Evolutionary conservation across 23 tunicate species (phyloP).

Genomic region (Trididemnum clinides): DNA sequence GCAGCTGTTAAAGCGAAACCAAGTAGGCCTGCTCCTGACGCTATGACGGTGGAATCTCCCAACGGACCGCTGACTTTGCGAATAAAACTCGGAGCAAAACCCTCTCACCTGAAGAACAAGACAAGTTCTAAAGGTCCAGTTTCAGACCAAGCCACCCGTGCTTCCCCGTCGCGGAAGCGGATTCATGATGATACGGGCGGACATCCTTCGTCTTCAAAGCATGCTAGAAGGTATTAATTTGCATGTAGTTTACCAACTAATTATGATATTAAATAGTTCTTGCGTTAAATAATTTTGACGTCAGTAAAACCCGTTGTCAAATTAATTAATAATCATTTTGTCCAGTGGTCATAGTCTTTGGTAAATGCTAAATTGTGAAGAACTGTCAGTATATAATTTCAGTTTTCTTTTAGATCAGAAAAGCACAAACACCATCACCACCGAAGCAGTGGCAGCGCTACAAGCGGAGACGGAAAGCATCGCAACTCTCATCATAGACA

Average conservation of each 20-base stretch:
- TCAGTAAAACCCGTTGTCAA: too few relatives aligned
- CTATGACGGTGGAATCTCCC: neutral
- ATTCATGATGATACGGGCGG: conserved; percentile 45
- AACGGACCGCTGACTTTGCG: conserved; percentile 54
- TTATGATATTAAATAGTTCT: too few relatives aligned
- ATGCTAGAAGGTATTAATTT: conserved; percentile 51
- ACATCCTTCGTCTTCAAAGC: conserved; percentile 49
- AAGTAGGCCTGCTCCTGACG: neutral
- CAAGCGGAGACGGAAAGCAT: conserved; percentile 20
- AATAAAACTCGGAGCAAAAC: conserved; percentile 55
- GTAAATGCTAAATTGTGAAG: too few relatives aligned
- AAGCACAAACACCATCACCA: conserved; percentile 1
- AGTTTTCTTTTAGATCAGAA: conserved; percentile 1
- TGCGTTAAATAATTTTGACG: too few relatives aligned
- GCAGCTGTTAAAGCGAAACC: neutral
- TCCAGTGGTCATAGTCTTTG: too few relatives aligned
- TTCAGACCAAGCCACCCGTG: conserved; percentile 50
- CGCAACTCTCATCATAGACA: conserved; percentile 25
- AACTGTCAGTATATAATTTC: too few relatives aligned
- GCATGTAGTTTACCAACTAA: too few relatives aligned
- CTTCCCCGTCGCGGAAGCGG: conserved; percentile 73
- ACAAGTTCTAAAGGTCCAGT: conserved; percentile 9
- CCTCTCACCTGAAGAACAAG: neutral
- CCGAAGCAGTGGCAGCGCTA: conserved; percentile 14
- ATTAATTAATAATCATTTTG: too few relatives aligned